phyloP scores from a whole-genome alignment of 1,140 invertebrate species.

The Heliconius eleuchia region DNA sequence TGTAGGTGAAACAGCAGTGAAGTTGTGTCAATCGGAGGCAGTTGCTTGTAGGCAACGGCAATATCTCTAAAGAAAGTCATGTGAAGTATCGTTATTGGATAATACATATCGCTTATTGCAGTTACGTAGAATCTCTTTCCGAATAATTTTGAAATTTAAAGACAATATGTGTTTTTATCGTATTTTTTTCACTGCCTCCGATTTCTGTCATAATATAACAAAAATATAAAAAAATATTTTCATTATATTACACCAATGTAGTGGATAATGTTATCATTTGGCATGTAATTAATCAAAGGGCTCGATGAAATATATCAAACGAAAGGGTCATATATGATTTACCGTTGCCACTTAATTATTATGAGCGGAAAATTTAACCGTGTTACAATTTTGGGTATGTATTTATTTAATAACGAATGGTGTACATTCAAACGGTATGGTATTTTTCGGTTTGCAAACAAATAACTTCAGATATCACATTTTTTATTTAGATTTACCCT shows the following conservation, averaged over 20 bases:
- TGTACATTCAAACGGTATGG: not conserved
- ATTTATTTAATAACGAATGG: not conserved
- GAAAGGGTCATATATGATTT: conserved; percentile 40
- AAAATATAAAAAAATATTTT: not conserved
- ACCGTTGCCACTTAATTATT: conserved; percentile 39
- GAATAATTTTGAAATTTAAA: too few relatives aligned
- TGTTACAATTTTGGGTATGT: conserved; percentile 1
- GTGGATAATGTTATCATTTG: conserved; percentile 30
- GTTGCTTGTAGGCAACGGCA: too few relatives aligned
- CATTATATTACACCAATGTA: conserved; percentile 8
- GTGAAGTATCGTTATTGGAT: too few relatives aligned
- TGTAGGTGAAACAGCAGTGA: too few relatives aligned
- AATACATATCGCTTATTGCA: too few relatives aligned
- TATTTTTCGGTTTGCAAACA: not conserved
- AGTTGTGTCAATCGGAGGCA: too few relatives aligned
- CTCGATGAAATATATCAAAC: conserved; percentile 32
- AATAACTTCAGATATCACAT: not conserved
- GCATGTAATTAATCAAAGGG: conserved; percentile 38
- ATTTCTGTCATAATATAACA: too few relatives aligned
- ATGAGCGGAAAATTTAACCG: conserved; percentile 23
- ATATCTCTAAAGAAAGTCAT: too few relatives aligned
- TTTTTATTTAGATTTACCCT: not conserved
- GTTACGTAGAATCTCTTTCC: too few relatives aligned
- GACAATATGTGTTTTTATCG: too few relatives aligned
- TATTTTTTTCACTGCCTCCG: too few relatives aligned